Evolutionary conservation across 2,797 vertebrate genomes (phyloP).

Genomic region (Halcyon leucocephala): DNA sequence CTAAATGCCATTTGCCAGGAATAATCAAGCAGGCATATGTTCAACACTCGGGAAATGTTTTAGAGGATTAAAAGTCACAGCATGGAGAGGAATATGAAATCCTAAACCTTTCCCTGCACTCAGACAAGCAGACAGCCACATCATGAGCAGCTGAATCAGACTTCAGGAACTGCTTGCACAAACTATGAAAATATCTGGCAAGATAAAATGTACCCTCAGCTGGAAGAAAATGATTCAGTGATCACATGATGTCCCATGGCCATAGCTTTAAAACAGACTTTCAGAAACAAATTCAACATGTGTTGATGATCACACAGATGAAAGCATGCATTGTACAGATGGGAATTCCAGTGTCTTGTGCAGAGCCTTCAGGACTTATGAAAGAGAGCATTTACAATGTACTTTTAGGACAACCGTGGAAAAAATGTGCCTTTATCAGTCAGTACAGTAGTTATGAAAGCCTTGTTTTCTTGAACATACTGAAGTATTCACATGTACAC

Average conservation of each 20-base stretch:
- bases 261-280: conserved; percentile 50
- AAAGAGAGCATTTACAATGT: not conserved
- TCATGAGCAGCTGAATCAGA: conserved; percentile 70
- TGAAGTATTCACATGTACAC: conserved; percentile 33
- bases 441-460: conserved; percentile 6
- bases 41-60: conserved; percentile 62
- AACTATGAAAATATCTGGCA: conserved; percentile 67
- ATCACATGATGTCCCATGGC: conserved; percentile 68
- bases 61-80: conserved; percentile 61
- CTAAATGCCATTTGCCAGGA: conserved; percentile 37
- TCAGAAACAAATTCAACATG: conserved; percentile 41
- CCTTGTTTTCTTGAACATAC: conserved; percentile 35
- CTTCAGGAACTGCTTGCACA: conserved; percentile 61
- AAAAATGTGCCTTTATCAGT: not conserved
- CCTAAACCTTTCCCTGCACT: conserved; percentile 48
- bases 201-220: conserved; percentile 69
- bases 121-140: conserved; percentile 65
- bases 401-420: not conserved
- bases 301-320: conserved; percentile 58
- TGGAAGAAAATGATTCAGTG: conserved; percentile 71
- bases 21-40: conserved; percentile 55
- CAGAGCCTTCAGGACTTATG: conserved; percentile 7
- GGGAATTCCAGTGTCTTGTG: conserved; percentile 41
- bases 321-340: conserved; percentile 64
- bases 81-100: conserved; percentile 61